phyloP scores from a whole-genome alignment of 2,113 vertebrate species.

The Tragulus kanchil region DNA sequence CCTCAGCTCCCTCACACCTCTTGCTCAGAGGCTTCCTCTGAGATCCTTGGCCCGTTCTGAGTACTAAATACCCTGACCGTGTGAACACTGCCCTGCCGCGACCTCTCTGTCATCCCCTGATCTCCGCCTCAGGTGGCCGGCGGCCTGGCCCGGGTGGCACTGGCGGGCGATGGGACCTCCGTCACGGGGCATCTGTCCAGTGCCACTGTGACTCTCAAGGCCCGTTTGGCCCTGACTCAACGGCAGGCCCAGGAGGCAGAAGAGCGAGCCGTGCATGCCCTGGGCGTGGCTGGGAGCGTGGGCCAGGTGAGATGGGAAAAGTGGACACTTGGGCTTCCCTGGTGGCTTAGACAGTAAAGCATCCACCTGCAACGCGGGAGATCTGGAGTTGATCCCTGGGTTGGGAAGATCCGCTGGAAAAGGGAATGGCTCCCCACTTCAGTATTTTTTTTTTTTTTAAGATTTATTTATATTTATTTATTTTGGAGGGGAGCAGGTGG shows the following conservation, averaged over 20 bases:
- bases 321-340: too few relatives aligned
- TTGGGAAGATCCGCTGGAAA: too few relatives aligned
- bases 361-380: too few relatives aligned
- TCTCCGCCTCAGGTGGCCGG: conserved; percentile 70
- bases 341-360: too few relatives aligned
- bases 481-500: too few relatives aligned
- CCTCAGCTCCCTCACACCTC: neutral
- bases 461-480: too few relatives aligned
- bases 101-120: neutral
- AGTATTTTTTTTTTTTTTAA: too few relatives aligned
- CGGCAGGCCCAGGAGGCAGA: conserved; percentile 79
- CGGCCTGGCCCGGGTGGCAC: conserved; percentile 86
- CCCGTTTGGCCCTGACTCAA: neutral
- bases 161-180: conserved; percentile 85
- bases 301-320: conserved; percentile 80
- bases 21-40: neutral
- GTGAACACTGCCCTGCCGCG: neutral
- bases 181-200: conserved; percentile 86
- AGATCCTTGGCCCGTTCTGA: neutral
- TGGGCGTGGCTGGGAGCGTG: conserved; percentile 79
- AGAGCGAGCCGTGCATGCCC: conserved; percentile 84
- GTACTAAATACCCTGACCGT: neutral
- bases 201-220: conserved; percentile 81
- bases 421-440: too few relatives aligned
- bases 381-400: too few relatives aligned